phyloP scores from a whole-genome alignment of 1,140 invertebrate species.

The Aphis gossypii region DNA sequence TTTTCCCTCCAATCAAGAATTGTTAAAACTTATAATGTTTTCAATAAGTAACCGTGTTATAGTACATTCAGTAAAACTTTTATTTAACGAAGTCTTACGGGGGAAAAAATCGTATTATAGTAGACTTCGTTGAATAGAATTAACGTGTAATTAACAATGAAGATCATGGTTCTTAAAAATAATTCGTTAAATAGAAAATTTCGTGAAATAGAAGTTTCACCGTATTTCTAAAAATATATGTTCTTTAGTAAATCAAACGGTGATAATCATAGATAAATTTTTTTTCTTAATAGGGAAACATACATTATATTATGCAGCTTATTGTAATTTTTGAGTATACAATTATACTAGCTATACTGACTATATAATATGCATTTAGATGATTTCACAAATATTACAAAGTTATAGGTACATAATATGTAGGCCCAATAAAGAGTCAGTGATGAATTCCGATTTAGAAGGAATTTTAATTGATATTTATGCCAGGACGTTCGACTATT shows the following conservation, averaged over 20 bases:
- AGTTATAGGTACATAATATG: background rate
- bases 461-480: background rate
- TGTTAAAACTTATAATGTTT: too few relatives aligned
- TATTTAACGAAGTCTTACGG: too few relatives aligned
- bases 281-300: background rate
- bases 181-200: too few relatives aligned
- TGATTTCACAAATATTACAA: background rate
- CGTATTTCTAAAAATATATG: background rate
- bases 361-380: background rate
- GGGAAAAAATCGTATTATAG: too few relatives aligned
- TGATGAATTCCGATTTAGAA: background rate
- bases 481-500: background rate
- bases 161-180: too few relatives aligned
- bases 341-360: background rate
- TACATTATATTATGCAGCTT: too few relatives aligned
- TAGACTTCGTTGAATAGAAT: too few relatives aligned
- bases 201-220: too few relatives aligned
- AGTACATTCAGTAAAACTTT: too few relatives aligned
- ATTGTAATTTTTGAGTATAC: background rate
- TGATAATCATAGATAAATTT: background rate
- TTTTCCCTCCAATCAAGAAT: too few relatives aligned
- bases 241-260: background rate
- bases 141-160: too few relatives aligned
- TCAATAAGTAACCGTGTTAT: too few relatives aligned
- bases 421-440: background rate